These are phyloP conservation scores for Apotomis betuletana DNA, from an alignment of 2,888 invertebrate genomes.

Conservation along the genomic window DNA sequence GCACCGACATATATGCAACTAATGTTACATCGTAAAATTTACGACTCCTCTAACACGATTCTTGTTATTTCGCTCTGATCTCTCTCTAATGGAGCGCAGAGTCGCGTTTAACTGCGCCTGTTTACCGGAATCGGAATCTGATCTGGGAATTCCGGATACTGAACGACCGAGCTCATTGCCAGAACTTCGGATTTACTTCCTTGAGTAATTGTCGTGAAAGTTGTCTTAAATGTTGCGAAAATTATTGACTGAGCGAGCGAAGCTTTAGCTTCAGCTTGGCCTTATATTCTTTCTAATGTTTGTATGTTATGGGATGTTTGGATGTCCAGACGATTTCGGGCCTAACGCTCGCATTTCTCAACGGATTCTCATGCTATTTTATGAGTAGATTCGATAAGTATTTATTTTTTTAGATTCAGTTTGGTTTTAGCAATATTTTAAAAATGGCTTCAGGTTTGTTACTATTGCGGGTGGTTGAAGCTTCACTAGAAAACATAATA, in stretches of 20 bases:
- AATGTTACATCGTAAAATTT: constrained; percentile 11
- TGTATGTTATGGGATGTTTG: no score
- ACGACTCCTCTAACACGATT: not conserved
- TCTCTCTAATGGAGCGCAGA: not conserved
- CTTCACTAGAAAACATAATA: constrained; percentile 12
- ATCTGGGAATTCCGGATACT: not conserved
- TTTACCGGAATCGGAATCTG: not conserved
- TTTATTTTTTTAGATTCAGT: no score
- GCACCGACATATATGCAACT: constrained; percentile 21
- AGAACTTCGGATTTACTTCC: constrained; percentile 10
- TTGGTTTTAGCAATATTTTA: no score
- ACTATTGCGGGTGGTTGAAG: not conserved
- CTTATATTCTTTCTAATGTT: no score
- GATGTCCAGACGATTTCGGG: no score
- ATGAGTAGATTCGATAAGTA: no score
- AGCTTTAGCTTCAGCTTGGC: no score
- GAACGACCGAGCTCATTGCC: constrained; percentile 4
- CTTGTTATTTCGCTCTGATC: not conserved
- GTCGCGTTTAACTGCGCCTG: not conserved
- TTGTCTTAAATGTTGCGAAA: not conserved
- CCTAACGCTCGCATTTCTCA: no score
- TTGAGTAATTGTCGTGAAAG: constrained; percentile 2
- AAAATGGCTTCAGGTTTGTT: no score
- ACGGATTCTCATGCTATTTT: no score
- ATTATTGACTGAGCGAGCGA: not conserved